These are phyloP conservation scores for Pristionchus pacificus DNA, from an alignment of 1,140 invertebrate species.

Conservation along the genomic window DNA sequence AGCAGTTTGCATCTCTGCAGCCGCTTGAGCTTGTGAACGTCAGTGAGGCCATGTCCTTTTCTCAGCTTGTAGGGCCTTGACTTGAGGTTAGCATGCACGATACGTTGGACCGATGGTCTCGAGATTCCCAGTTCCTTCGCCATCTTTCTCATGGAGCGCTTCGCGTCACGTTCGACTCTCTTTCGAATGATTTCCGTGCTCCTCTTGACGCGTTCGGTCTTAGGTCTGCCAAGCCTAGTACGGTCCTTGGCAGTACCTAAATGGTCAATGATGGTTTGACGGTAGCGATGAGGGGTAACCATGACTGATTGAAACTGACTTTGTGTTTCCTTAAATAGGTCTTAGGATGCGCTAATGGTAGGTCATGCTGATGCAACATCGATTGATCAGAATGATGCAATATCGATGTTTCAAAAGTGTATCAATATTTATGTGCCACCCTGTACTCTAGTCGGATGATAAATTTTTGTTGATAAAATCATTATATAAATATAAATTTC, in stretches of 20 bases:
- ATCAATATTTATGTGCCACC: no score
- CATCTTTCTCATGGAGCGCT: slow-evolving; percentile 2
- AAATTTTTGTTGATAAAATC: no score
- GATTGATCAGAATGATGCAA: no score
- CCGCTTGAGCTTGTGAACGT: neutral
- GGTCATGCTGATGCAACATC: no score
- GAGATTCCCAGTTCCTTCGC: neutral
- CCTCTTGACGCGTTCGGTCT: neutral
- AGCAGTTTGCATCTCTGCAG: neutral
- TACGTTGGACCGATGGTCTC: neutral
- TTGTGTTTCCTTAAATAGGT: no score
- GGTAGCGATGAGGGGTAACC: neutral
- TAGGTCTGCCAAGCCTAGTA: neutral
- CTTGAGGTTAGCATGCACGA: neutral
- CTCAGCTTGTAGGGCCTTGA: neutral
- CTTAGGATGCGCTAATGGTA: no score
- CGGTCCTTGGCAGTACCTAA: neutral
- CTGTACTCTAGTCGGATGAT: no score
- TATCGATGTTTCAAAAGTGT: no score
- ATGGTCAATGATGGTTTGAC: neutral
- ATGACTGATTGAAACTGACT: no score
- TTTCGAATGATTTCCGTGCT: neutral
- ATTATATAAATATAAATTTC: no score
- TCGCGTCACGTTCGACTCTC: neutral
- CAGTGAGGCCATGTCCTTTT: neutral